Evolutionary conservation across 92 coral and sea anemone species (phyloP).

Genomic region (Scolanthus callimorphus): DNA sequence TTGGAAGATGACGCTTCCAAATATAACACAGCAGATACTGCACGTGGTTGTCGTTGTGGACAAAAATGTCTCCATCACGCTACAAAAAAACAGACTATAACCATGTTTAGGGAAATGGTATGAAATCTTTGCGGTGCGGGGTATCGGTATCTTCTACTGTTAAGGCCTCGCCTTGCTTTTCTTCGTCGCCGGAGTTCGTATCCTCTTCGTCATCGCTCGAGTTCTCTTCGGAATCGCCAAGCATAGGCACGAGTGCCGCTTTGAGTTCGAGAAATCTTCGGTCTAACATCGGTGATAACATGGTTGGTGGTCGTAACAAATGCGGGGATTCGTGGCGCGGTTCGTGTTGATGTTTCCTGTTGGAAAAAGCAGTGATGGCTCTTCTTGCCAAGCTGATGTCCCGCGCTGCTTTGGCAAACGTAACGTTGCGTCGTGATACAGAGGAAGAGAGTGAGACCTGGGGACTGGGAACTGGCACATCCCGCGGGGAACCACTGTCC

Average conservation of each 20-base stretch:
- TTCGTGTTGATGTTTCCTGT: background rate
- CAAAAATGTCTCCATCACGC: no score
- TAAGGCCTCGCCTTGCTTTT: background rate
- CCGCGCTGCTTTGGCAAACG: background rate
- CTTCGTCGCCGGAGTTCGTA: background rate
- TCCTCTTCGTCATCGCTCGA: conserved; percentile 9
- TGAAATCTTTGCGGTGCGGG: background rate
- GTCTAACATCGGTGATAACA: conserved; percentile 19
- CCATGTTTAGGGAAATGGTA: background rate
- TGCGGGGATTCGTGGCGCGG: background rate
- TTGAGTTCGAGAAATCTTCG: conserved; percentile 19
- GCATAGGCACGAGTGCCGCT: conserved; percentile 28
- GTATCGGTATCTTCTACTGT: background rate
- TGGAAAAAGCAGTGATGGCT: background rate
- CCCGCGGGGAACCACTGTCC: background rate
- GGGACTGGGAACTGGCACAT: background rate
- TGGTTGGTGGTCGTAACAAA: background rate
- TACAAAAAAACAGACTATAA: no score
- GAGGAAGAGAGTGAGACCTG: background rate
- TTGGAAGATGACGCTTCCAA: background rate
- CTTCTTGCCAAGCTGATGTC: background rate
- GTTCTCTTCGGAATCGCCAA: conserved; percentile 3
- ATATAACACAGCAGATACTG: background rate
- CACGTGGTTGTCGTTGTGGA: background rate
- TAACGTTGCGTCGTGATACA: background rate